Evolutionary conservation across 1,140 invertebrate genomes (phyloP).

Genomic region (Acyrthosiphon pisum): DNA sequence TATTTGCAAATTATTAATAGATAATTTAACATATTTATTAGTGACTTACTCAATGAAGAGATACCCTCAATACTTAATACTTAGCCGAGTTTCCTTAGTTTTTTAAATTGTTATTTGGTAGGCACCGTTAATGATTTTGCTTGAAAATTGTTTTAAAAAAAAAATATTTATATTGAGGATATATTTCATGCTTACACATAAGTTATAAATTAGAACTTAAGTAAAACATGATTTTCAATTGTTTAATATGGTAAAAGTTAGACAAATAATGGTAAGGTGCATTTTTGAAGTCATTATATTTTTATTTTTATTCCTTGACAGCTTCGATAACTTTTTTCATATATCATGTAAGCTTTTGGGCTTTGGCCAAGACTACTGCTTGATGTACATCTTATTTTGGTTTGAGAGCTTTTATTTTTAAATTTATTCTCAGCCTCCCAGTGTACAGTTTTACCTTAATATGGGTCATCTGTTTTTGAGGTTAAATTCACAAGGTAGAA

Average conservation of each 20-base stretch:
- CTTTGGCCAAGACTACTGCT: background rate
- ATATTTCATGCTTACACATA: background rate
- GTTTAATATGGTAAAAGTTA: background rate
- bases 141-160: too few species aligned
- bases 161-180: background rate
- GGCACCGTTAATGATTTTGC: too few species aligned
- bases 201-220: background rate
- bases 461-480: background rate
- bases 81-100: too few species aligned
- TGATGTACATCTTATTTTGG: background rate
- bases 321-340: background rate
- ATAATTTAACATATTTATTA: too few species aligned
- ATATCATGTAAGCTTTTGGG: background rate
- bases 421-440: background rate
- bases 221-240: background rate
- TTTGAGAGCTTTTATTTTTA: conserved; percentile 25
- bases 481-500: background rate
- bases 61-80: too few species aligned
- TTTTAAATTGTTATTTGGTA: too few species aligned
- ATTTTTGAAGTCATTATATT: background rate
- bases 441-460: background rate
- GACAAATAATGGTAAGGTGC: background rate
- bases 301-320: background rate
- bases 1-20: too few species aligned
- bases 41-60: too few species aligned